A percentile compares a stretch with the other conserved stretches of the same genome.
phyloP scores from a whole-genome alignment of 1,140 invertebrate species.

The Formica exsecta region DNA sequence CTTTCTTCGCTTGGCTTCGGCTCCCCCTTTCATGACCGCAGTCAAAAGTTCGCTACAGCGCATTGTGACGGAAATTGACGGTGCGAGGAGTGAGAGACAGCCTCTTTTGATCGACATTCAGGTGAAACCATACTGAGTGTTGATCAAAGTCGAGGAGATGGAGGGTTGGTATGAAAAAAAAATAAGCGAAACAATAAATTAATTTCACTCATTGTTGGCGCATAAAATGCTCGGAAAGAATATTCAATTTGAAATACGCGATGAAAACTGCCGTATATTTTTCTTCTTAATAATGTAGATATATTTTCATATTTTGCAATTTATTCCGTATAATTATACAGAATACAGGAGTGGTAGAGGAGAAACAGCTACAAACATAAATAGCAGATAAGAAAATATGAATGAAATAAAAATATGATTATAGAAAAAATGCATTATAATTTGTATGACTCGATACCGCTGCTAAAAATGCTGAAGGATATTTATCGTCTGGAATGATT shows the following conservation, averaged over 20 bases:
- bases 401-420: conserved; percentile 7
- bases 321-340: neutral
- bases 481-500: neutral
- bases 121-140: conserved; percentile 3
- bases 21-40: conserved; percentile 49
- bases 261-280: neutral
- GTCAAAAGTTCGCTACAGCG: conserved; percentile 63
- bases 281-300: neutral
- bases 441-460: neutral
- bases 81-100: neutral
- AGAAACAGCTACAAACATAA: neutral
- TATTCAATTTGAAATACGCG: conserved; percentile 16
- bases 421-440: neutral
- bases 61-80: conserved; percentile 58
- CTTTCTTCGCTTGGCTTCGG: conserved; percentile 49
- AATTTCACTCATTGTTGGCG: neutral
- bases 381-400: neutral
- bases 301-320: conserved; percentile 31
- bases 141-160: conserved; percentile 8
- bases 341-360: neutral
- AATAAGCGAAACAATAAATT: conserved; percentile 5
- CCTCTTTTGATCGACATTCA: conserved; percentile 37
- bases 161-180: conserved; percentile 9
- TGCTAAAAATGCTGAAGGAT: neutral
- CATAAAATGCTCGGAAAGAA: neutral